Base-by-base conservation (phyloP, 2,888 invertebrate species). In the Monochamus alternatus region DNA sequence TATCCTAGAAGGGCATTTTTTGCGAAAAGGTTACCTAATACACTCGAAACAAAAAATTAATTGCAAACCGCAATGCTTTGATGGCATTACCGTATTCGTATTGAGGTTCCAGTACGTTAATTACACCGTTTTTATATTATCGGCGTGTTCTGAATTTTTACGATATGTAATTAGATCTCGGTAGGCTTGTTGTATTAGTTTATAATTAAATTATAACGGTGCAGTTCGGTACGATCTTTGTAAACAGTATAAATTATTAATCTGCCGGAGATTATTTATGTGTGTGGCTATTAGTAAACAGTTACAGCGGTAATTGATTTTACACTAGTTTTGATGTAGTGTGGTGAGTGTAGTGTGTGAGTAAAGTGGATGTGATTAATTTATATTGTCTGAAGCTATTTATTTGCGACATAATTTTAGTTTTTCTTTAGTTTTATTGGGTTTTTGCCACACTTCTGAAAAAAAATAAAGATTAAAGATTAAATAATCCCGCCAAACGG, bases 41-140 rank as follows among this genome's bases (percentile, higher is more conserved):
- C 55, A 7, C 14, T 8, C 14, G 7, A 7, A 14, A 12, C 7
- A 55, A 55, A 55, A 55, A 55, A 55, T 55, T 55, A 55, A 55
- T 55, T 55, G 55, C 55, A 22, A 55, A 55, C 55, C 55, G 55
- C 55, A 55, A 55, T 55, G 55, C 55, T 55, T 55, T 55, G n/a
- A 55, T 55, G n/a, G n/a, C 55, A 55, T 55, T 55, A 55, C 55
- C 55, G 55, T 5, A 55, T 0, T 22, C n/a, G 55, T 14, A 55
- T 7, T 55, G n/a, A 22, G n/a, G 55, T 55, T 55, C 55, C 55
- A 14, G 47, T 10, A 9, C 14, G 55, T 55, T 55, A 55, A 55
- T 55, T 55, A 55, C 55, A 5, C 10, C n/a, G 9, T 10, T 52
- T 52, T 52, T 52, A 12, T n/a, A 5, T 5, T n/a, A 9, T 52